These are phyloP conservation scores for Microtus ochrogaster DNA, from an alignment of 2,113 vertebrate genomes.

Conservation along the genomic window DNA sequence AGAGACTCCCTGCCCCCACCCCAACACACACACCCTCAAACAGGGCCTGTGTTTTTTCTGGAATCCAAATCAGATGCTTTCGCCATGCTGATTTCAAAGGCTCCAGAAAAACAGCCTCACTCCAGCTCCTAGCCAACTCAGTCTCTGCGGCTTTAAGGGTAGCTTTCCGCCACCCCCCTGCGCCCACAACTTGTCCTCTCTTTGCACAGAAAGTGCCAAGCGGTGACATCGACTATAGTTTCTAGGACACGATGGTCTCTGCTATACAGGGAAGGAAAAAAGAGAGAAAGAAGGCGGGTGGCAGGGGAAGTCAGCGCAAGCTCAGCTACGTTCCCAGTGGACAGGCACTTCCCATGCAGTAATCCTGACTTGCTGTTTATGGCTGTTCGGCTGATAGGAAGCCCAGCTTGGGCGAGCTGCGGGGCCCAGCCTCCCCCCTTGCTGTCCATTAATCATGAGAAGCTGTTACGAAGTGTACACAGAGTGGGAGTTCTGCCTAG, in stretches of 20 bases:
- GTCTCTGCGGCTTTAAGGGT: conserved; percentile 85
- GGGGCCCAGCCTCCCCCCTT: conserved; percentile 74
- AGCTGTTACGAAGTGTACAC: conserved; percentile 79
- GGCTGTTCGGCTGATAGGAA: conserved; percentile 84
- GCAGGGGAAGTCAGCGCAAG: conserved; percentile 76
- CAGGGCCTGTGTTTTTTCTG: conserved; percentile 60
- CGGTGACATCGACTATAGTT: conserved; percentile 90
- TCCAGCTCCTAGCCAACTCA: not conserved
- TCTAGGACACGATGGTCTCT: conserved; percentile 87
- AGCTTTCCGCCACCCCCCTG: conserved; percentile 74
- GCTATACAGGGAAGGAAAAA: conserved; percentile 45
- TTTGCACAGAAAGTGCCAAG: conserved; percentile 88
- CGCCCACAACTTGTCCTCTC: conserved; percentile 88
- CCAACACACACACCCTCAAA: not conserved
- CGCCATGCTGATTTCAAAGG: conserved; percentile 48
- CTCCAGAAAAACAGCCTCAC: conserved; percentile 8
- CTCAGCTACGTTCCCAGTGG: conserved; percentile 86
- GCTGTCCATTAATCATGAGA: conserved; percentile 88
- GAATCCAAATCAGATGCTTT: conserved; percentile 67
- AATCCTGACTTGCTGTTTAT: conserved; percentile 88
- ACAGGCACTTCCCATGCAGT: conserved; percentile 88
- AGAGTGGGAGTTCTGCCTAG: conserved; percentile 83
- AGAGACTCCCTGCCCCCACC: not conserved
- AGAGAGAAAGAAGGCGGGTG: conserved; percentile 58
- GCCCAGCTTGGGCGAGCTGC: conserved; percentile 75